phyloP scores from a whole-genome alignment of 2,888 invertebrate species.

The Myopa tessellatipennis region DNA sequence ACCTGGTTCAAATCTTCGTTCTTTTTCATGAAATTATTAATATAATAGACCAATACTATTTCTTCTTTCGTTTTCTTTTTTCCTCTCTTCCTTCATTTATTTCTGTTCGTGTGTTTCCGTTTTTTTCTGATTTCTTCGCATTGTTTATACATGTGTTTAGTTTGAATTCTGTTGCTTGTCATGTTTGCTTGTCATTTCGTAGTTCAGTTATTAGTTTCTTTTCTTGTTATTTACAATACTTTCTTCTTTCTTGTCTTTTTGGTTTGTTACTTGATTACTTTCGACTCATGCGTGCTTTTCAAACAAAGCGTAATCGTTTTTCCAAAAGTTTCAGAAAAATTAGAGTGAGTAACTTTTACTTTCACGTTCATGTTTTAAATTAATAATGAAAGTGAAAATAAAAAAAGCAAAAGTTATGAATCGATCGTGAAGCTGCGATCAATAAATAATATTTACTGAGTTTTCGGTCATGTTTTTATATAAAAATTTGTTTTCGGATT shows the following conservation, averaged over 20 bases:
- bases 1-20: too few species aligned
- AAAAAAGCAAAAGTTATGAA: neutral
- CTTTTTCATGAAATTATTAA: too few species aligned
- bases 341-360: slow-evolving; percentile 4
- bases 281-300: neutral
- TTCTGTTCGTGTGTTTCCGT: too few species aligned
- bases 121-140: too few species aligned
- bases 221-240: neutral
- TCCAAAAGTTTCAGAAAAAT: too few species aligned
- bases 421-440: too few species aligned
- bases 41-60: too few species aligned
- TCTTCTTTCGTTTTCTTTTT: too few species aligned
- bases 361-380: neutral
- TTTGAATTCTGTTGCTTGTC: neutral
- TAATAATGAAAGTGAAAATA: slow-evolving; percentile 12
- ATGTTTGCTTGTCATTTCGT: neutral
- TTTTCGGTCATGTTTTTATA: too few species aligned
- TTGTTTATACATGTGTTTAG: neutral
- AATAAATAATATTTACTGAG: too few species aligned
- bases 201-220: neutral
- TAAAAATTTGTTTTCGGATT: too few species aligned
- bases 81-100: too few species aligned
- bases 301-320: neutral
- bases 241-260: neutral
- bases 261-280: neutral